These are phyloP conservation scores for Meloidogyne floridensis DNA, from an alignment of 1,140 invertebrate genomes.

Conservation along the genomic window DNA sequence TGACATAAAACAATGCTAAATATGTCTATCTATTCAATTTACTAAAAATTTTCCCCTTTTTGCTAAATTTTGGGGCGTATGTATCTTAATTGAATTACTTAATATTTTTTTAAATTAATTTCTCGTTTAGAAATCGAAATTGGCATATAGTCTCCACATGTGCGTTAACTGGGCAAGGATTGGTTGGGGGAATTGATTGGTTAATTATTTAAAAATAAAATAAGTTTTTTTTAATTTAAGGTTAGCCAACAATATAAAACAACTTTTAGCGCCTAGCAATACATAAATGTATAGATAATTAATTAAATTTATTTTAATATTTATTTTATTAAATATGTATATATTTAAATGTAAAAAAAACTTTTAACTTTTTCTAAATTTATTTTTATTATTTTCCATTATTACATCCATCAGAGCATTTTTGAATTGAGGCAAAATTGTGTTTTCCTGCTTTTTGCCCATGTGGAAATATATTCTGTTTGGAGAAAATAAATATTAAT, in stretches of 20 bases:
- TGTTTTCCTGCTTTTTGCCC: background rate
- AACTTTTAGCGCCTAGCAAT: slow-evolving; percentile 20
- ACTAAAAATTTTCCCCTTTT: no score
- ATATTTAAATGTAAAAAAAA: no score
- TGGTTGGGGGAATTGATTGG: slow-evolving; percentile 92
- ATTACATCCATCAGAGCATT: slow-evolving; percentile 4
- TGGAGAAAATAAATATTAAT: no score
- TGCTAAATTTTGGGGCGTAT: no score
- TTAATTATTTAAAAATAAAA: slow-evolving; percentile 66
- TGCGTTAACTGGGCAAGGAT: slow-evolving; percentile 86
- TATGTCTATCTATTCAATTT: no score
- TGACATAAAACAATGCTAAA: no score
- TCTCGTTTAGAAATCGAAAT: slow-evolving; percentile 34
- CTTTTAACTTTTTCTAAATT: no score
- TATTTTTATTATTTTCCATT: background rate
- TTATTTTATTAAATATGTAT: background rate
- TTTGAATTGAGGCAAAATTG: background rate
- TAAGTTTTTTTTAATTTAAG: background rate
- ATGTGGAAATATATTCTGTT: background rate
- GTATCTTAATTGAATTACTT: no score
- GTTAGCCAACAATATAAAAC: slow-evolving; percentile 34
- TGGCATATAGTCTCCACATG: slow-evolving; percentile 74
- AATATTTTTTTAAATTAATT: background rate
- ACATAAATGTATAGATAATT: background rate
- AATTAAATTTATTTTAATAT: background rate